These are phyloP conservation scores for Enteromius viviparus DNA, from an alignment of 2,797 vertebrate species.

Conservation along the genomic window DNA sequence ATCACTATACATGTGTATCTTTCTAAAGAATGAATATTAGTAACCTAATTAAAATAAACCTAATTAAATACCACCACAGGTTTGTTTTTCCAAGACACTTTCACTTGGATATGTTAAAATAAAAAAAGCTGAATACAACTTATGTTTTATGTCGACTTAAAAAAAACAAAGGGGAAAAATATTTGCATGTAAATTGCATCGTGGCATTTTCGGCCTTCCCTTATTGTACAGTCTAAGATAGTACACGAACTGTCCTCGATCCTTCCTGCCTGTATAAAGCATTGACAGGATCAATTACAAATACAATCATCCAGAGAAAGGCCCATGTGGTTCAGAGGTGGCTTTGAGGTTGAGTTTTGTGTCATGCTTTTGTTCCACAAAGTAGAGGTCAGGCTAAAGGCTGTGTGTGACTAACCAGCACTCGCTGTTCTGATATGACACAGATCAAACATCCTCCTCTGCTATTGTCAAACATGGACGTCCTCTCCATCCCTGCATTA, in stretches of 20 bases:
- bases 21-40: too few relatives aligned
- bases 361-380: background rate
- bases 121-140: background rate
- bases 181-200: background rate
- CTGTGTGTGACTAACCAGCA: background rate
- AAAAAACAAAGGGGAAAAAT: background rate
- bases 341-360: background rate
- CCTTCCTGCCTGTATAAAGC: background rate
- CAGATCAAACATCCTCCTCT: slow-evolving; percentile 7
- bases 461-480: background rate
- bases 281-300: background rate
- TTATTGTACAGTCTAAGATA: background rate
- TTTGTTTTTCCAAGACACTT: background rate
- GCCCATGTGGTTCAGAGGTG: background rate
- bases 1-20: too few relatives aligned
- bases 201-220: background rate
- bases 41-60: background rate
- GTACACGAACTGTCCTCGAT: background rate
- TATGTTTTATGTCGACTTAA: background rate
- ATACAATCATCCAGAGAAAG: background rate
- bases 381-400: background rate
- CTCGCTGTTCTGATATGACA: slow-evolving; percentile 16
- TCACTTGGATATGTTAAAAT: background rate
- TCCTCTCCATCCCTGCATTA: background rate
- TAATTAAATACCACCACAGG: background rate